These are phyloP conservation scores for Streptopelia turtur DNA, from an alignment of 2,797 vertebrate genomes.

Conservation along the genomic window DNA sequence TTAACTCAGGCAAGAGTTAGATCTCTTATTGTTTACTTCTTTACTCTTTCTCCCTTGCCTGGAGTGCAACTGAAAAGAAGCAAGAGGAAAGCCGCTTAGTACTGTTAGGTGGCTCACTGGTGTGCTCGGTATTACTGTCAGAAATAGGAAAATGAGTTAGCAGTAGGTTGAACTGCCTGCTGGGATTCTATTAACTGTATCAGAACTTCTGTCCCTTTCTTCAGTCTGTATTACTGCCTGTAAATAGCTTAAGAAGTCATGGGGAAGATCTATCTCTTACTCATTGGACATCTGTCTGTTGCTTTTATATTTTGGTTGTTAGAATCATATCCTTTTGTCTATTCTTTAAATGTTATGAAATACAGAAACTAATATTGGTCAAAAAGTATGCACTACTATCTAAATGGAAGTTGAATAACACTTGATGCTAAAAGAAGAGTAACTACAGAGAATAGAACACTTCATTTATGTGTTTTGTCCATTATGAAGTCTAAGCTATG, in stretches of 20 bases:
- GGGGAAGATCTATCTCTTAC: background rate
- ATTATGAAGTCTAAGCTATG: background rate
- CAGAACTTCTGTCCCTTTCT: background rate
- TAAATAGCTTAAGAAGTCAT: background rate
- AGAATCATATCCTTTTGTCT: background rate
- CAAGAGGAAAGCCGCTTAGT: background rate
- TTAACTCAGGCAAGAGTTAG: background rate
- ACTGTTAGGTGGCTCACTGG: background rate
- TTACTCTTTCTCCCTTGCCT: background rate
- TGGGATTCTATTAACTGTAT: background rate
- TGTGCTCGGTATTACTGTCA: rapidly evolving
- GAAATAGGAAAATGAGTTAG: background rate
- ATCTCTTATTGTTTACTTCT: background rate
- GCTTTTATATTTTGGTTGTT: background rate
- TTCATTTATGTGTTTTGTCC: background rate
- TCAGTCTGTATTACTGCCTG: background rate
- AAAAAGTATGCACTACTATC: background rate
- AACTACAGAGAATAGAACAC: background rate
- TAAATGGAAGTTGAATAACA: background rate
- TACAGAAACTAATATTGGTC: background rate
- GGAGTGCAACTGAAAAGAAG: background rate
- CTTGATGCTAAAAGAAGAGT: background rate
- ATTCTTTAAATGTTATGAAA: background rate
- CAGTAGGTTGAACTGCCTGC: background rate
- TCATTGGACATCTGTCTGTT: background rate